Base-by-base conservation (phyloP, 2,797 vertebrate species). In the Sebastes goodei region DNA sequence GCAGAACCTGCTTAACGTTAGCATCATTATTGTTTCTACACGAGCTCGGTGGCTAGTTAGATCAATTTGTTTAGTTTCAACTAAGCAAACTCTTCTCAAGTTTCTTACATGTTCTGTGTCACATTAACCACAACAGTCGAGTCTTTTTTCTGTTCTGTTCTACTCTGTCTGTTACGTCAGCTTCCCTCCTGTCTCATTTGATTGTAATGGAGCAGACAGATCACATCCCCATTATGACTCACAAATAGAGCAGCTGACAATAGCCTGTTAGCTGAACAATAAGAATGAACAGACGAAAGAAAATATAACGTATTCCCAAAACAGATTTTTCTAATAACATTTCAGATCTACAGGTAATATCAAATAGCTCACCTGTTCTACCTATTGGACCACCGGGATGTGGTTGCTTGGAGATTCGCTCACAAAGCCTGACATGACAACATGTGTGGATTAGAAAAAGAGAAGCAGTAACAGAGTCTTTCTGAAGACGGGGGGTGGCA, bases 341-440 rank as follows among this genome's bases (percentile, higher is more conserved):
- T 42, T 63, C 30, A 38, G 67, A 74, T 70, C 68, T 56, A 27
- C 21, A 8, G 49, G 42, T 75, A 15, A 12, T 11, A 33, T 78
- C 32, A 59, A 23, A 55, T 11, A 30, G 8, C 57, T 61, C 4
- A 4, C 6, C 25, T 25, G 46, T 81, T 61, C 63, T 67, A 56
- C 80, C 49, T 20, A 17, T 33, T 7, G 17, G 64, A 2, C 46
- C 35, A 3, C 27, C 53, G 27, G 27, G 46, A 63, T 53, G 49
- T 27, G 72, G 49, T 21, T 52, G 56, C 74, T 21, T 27, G 63
- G 38, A 76, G 71, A 68, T 77, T 62, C 35, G 49, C 49, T 71
- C 60, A 55, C 35, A 59, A 71, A 74, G 49, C 53, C 27, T 35
- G 55, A 70, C 72, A 30, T 14, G 7, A 76, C 75, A 75, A 78